Percentiles rank a stretch among this genome's conserved stretches.
phyloP scores from a whole-genome alignment of 2,797 vertebrate species.

The Pterois miles region DNA sequence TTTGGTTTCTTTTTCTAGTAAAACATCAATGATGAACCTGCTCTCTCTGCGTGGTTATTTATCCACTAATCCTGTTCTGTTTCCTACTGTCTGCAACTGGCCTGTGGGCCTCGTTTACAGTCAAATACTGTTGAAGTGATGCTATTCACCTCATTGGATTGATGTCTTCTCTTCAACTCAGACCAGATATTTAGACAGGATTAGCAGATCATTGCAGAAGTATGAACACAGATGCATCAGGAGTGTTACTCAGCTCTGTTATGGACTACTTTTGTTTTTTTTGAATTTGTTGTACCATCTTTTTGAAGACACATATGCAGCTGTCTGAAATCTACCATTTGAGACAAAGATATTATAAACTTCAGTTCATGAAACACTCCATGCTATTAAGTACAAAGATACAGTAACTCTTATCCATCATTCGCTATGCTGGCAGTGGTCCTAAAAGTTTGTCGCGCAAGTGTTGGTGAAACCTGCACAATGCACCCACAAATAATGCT shows the following conservation, averaged over 20 bases:
- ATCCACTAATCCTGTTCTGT: not conserved
- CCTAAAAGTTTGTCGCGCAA: too few species aligned
- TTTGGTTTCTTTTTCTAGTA: constrained; percentile 81
- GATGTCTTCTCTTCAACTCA: not conserved
- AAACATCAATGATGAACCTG: constrained; percentile 74
- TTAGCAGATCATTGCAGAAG: not conserved
- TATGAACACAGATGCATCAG: not conserved
- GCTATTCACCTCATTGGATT: not conserved
- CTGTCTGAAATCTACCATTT: too few species aligned
- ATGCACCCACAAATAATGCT: too few species aligned
- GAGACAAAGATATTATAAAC: too few species aligned
- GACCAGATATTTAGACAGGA: not conserved
- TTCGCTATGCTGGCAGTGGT: too few species aligned
- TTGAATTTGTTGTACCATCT: not conserved
- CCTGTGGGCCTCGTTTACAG: not conserved
- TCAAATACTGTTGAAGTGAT: not conserved
- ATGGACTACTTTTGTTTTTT: not conserved
- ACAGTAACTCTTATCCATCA: too few species aligned
- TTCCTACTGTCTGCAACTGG: not conserved
- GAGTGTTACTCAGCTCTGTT: not conserved
- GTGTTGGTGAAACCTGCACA: not conserved
- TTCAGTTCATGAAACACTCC: too few species aligned
- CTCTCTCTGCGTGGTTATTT: constrained; percentile 69
- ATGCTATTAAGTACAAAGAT: too few species aligned
- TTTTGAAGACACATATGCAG: not conserved